Base-by-base conservation (phyloP, 2,113 vertebrate genomes). In the Perognathus longimembris region DNA sequence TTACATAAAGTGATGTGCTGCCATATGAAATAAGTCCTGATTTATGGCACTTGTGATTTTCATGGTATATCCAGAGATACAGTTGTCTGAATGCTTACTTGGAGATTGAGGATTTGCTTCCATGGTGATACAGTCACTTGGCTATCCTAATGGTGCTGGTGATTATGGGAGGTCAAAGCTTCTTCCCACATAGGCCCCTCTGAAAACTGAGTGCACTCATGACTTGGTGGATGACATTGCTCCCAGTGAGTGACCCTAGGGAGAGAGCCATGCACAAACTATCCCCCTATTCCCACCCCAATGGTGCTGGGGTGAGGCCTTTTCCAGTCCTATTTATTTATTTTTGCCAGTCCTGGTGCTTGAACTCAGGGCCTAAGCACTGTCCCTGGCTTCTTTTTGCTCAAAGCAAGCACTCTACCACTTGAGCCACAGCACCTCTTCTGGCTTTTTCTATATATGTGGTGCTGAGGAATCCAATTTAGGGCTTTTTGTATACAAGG, bases 1-100 rank as follows among this genome's bases (percentile, higher is more conserved):
- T 80, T 34, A 61, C 40, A 66, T 83, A 66, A 76, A 83, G 42
- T 85, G 17, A 1, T 69, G 11, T 75, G 7, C 50, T 86, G 14
- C 50, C 75, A 14, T 91, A 10, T 67, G 22, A 1, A 8, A 50
- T 61, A 61, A 12, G 24, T 61, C 12, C 67, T 71, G 30, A 69
- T 84, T 81, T 61, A 4, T 85, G 78, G 22, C 57, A 38, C 91
- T 84, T 75, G n/a, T 69, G 90, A 38, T 73, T 90, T 85, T 94
- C 74, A 38, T 36, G 66, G 18, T 45, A 38, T 54, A 28, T 85
- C 22, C 18, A 15, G 24, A 30, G 32, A 54, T 59, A 32, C 34
- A 88, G 42, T 38, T 36, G 66, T 28, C 32, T n/a, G 15, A 66
- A 83, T 18, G 66, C 69, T 79, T 85, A 28, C 22, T 42, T 34